A percentile compares a stretch with the other conserved stretches of the same genome.
Conservation (phyloP, 2,797 vertebrate genomes). For the Pangasius djambal region DNA sequence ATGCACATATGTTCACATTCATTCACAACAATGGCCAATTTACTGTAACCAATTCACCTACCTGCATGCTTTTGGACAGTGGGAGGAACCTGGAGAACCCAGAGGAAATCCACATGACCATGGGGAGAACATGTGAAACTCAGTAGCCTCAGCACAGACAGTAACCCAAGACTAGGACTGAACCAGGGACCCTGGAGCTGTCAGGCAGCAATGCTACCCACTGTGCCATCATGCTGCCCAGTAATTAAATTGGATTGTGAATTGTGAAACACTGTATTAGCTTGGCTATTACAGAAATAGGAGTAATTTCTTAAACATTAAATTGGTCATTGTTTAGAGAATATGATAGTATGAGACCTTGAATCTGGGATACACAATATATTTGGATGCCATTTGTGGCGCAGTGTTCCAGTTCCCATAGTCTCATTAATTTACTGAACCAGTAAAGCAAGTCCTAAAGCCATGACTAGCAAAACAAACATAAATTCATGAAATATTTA, state of each 20-base stretch:
- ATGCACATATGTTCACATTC: not conserved
- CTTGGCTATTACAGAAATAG: not conserved
- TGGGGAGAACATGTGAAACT: not conserved
- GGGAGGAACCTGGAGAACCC: not conserved
- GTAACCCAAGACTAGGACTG: not conserved
- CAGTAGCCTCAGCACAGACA: not conserved
- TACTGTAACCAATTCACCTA: not conserved
- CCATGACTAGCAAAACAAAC: not conserved
- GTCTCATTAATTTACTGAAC: not conserved
- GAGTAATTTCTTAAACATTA: not conserved
- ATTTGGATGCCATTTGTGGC: not conserved
- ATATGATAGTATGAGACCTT: not conserved
- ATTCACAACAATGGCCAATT: not conserved
- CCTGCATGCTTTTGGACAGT: not conserved
- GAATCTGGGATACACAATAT: not conserved
- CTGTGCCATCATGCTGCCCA: not conserved
- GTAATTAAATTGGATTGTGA: not conserved
- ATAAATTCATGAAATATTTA: slow-evolving; percentile 9
- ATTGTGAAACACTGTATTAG: not conserved
- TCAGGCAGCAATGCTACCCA: not conserved
- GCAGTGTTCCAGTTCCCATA: not conserved
- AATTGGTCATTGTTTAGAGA: not conserved
- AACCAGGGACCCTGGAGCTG: not conserved
- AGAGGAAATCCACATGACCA: not conserved
- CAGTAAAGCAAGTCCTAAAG: not conserved